A percentile compares a stretch with the other conserved stretches of the same genome.
Evolutionary conservation across 2,113 vertebrate species (phyloP).

Genomic region (Rhegmatorhina hoffmannsi): DNA sequence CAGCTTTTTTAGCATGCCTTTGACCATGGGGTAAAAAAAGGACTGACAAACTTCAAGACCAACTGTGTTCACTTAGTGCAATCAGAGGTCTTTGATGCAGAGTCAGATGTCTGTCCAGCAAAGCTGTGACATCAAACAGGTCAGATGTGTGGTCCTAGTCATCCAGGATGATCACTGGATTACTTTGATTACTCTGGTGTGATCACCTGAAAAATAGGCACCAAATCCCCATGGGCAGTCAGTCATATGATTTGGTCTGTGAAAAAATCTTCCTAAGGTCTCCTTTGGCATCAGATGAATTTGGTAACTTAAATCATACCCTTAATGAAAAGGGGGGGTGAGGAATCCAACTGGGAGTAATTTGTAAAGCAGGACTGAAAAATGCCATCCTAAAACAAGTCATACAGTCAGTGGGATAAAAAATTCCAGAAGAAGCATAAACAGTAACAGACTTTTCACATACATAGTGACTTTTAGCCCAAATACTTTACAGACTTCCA

Average conservation of each 20-base stretch:
- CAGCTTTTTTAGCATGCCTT: background rate
- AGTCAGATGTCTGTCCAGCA: background rate
- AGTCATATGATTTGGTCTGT: background rate
- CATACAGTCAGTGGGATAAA: background rate
- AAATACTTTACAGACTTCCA: background rate
- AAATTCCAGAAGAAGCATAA: background rate
- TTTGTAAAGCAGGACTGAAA: too few species aligned
- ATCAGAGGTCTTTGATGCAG: background rate
- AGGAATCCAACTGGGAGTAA: background rate
- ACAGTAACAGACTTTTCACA: background rate
- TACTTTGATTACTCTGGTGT: background rate
- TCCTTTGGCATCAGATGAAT: background rate
- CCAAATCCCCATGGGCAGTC: background rate
- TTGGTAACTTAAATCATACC: background rate
- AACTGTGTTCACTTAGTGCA: background rate
- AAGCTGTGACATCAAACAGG: background rate
- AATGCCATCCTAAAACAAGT: too few species aligned
- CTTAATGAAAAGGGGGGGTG: background rate
- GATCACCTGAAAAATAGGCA: background rate
- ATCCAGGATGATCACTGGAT: background rate
- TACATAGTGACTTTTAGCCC: background rate
- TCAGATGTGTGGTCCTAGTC: background rate
- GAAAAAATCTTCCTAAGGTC: background rate
- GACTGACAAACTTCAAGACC: background rate
- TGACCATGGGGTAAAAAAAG: background rate